These are phyloP conservation scores for Australoheros facetus DNA, from an alignment of 2,797 vertebrate species.

Conservation along the genomic window DNA sequence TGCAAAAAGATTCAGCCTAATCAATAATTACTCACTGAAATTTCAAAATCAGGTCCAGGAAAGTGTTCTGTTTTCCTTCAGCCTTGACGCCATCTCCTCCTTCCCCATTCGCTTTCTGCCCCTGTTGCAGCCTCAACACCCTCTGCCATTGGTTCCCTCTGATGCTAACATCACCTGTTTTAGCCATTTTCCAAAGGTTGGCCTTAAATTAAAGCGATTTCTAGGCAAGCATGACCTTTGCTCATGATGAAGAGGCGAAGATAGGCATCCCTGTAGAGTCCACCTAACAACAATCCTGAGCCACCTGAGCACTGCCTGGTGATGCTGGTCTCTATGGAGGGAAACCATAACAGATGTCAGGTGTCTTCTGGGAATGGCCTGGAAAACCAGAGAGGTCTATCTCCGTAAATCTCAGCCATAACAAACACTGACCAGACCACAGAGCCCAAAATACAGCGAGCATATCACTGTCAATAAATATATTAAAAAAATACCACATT, in stretches of 20 bases:
- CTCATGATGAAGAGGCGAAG: background rate
- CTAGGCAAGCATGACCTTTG: background rate
- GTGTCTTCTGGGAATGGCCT: constrained; percentile 54
- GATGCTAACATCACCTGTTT: constrained; percentile 7
- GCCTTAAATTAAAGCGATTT: background rate
- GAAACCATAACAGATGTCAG: constrained; percentile 61
- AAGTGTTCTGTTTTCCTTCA: constrained; percentile 35
- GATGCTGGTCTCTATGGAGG: constrained; percentile 77
- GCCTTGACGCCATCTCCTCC: constrained; percentile 52
- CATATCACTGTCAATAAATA: background rate
- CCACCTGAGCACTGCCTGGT: constrained; percentile 51
- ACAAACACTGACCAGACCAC: background rate
- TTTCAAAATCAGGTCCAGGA: constrained; percentile 48
- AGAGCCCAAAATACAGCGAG: background rate
- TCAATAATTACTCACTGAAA: constrained; percentile 70
- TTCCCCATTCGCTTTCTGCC: constrained; percentile 51
- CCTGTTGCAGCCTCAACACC: constrained; percentile 63
- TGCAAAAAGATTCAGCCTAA: background rate
- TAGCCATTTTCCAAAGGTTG: constrained; percentile 47
- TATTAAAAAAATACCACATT: background rate
- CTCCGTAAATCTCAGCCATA: background rate
- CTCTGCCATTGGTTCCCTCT: constrained; percentile 71
- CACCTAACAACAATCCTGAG: constrained; percentile 53
- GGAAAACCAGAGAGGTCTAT: constrained; percentile 19
- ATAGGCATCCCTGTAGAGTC: constrained; percentile 21